These are phyloP conservation scores for Drosophila quasianomalipes DNA, from an alignment of 2,888 invertebrate genomes.

Conservation along the genomic window DNA sequence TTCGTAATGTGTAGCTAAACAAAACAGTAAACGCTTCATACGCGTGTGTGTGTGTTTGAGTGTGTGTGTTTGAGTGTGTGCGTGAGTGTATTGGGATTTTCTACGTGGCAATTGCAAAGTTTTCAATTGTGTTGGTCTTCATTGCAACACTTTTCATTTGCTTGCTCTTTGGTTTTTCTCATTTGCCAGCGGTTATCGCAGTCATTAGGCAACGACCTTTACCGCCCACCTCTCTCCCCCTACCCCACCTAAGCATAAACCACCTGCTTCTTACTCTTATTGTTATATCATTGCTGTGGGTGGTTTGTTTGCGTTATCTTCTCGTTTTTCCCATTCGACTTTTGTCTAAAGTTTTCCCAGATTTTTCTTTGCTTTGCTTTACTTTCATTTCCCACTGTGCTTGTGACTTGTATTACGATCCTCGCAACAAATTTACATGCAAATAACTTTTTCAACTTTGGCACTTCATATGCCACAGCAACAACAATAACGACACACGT, in stretches of 20 bases:
- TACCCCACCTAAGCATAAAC: neutral
- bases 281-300: slow-evolving; percentile 53
- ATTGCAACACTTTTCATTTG: slow-evolving; percentile 66
- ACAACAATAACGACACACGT: slow-evolving; percentile 23
- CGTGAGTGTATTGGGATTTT: slow-evolving; percentile 33
- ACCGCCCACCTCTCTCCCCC: neutral
- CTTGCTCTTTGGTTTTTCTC: slow-evolving; percentile 35
- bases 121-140: slow-evolving; percentile 54
- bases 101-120: slow-evolving; percentile 56
- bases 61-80: slow-evolving; percentile 3
- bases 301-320: slow-evolving; percentile 40
- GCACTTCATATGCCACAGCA: slow-evolving; percentile 52
- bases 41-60: neutral
- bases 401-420: slow-evolving; percentile 67
- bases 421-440: slow-evolving; percentile 79
- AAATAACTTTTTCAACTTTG: slow-evolving; percentile 81
- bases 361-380: slow-evolving; percentile 33
- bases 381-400: slow-evolving; percentile 41
- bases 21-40: slow-evolving; percentile 17
- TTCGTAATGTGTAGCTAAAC: slow-evolving; percentile 52
- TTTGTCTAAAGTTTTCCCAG: slow-evolving; percentile 65
- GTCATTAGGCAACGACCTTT: slow-evolving; percentile 43
- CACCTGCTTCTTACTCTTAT: slow-evolving; percentile 17
- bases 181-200: slow-evolving; percentile 48
- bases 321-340: slow-evolving; percentile 50